These are phyloP conservation scores for Xenopus borealis DNA, from an alignment of 2,113 vertebrate genomes.

Conservation along the genomic window DNA sequence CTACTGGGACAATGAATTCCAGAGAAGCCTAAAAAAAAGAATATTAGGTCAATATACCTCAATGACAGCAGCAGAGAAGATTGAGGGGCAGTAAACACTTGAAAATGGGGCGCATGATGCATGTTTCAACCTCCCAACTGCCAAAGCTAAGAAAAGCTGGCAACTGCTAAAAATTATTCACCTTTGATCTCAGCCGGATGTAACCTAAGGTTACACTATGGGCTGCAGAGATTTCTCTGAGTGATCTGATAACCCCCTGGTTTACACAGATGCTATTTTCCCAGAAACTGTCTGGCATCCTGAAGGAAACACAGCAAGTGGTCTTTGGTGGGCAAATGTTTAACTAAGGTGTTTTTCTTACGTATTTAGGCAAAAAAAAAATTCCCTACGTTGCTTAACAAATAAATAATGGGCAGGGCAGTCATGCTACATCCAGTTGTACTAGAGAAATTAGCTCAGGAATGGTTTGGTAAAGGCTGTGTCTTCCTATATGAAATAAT, in stretches of 20 bases:
- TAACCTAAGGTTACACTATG: constrained; percentile 6
- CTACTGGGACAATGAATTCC: background rate
- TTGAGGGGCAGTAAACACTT: background rate
- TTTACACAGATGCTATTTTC: constrained; percentile 7
- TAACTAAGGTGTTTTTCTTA: background rate
- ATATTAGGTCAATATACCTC: constrained; percentile 43
- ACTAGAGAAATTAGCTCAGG: too few species aligned
- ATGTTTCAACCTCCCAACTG: constrained; percentile 19
- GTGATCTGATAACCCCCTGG: constrained; percentile 43
- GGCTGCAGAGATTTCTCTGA: constrained; percentile 27
- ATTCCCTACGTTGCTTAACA: background rate
- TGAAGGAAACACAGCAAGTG: constrained; percentile 32
- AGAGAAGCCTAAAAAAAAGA: constrained; percentile 14
- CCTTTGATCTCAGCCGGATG: background rate
- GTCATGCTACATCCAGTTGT: too few species aligned
- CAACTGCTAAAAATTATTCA: background rate
- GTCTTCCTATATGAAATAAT: too few species aligned
- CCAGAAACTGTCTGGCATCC: constrained; percentile 7
- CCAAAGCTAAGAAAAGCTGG: background rate
- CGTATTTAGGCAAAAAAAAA: background rate
- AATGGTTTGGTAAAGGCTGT: too few species aligned
- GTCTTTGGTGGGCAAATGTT: background rate
- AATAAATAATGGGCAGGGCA: too few species aligned
- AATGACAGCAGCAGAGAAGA: constrained; percentile 30
- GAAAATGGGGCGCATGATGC: constrained; percentile 22